Base-by-base conservation (phyloP, 1,140 invertebrate species). In the Drosophila parvula region DNA sequence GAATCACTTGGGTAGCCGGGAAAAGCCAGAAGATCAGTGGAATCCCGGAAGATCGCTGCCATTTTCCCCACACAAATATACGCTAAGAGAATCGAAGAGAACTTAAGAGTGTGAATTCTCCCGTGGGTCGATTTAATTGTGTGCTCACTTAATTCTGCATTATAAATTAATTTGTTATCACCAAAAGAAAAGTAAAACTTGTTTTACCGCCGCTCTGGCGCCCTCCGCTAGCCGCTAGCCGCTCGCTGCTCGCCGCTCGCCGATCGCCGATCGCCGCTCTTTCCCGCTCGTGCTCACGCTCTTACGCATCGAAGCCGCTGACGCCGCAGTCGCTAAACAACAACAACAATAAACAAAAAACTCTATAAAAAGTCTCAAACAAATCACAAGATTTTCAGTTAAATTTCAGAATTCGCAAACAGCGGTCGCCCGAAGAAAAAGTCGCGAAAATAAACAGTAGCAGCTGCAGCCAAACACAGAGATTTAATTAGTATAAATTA, bases 301-400 rank as follows among this genome's bases (percentile, higher is more conserved):
- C 79, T 81, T 45, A 61, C 51, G 55, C 62, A 57, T 63, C 38
- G 57, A 75, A 65, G 57, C 53, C 50, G 69, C 59, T 56, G 63
- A 27, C 47, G 53, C 55, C 65, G 77, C 81, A 57, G 81, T 61
- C 36, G 63, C 45, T 60, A 27, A 50, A 36, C 34, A 12, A 22
- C 22, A 22, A 22, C 48, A 51, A 14, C 14, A 51, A 3, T 12
- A 16, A 16, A 53, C n/a, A 53, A 38, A 74, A 86, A 77, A 78
- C 69, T 83, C 74, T 91, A 91, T 91, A 91, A 90, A 91, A 91
- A 83, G 74, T 91, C 85, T 86, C 76, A 86, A 86, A 77, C 81
- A 89, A 90, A 90, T 91, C 84, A 90, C 60, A 90, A 90, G 85
- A 91, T 91, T 91, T 91, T 91, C 90, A 91, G 90, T 91, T 91